Conservation (phyloP, 2,797 vertebrate species). For the Acrocephalus scirpaceus region DNA sequence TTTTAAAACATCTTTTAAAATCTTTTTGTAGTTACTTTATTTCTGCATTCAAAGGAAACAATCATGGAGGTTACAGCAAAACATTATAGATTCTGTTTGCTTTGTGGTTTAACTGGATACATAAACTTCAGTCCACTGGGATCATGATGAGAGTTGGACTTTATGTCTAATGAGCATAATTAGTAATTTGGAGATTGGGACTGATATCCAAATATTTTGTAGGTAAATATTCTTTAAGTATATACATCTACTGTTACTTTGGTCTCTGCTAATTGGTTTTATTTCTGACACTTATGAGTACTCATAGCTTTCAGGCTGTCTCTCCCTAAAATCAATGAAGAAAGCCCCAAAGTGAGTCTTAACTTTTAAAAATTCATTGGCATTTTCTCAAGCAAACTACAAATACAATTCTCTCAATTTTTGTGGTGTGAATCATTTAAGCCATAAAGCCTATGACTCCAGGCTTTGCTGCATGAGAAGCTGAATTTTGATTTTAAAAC, state of each 20-base stretch:
- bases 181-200: background rate
- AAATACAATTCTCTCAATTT: background rate
- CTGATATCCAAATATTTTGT: background rate
- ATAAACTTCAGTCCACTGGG: background rate
- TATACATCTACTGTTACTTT: background rate
- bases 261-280: background rate
- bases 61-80: background rate
- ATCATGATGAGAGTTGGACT: background rate
- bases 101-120: background rate
- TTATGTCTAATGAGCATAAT: background rate
- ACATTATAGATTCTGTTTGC: background rate
- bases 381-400: background rate
- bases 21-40: background rate
- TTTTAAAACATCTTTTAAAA: background rate
- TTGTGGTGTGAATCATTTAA: background rate
- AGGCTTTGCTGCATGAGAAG: background rate
- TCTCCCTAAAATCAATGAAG: background rate
- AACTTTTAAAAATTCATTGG: background rate
- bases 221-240: background rate
- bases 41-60: background rate
- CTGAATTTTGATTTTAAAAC: background rate
- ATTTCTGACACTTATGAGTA: background rate
- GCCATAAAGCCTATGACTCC: background rate
- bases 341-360: background rate
- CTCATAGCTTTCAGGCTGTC: background rate